Evolutionary conservation across 2,888 invertebrate genomes (phyloP), one percentile per base, ranked within the genome.

Genomic region (Arge pagana): DNA sequence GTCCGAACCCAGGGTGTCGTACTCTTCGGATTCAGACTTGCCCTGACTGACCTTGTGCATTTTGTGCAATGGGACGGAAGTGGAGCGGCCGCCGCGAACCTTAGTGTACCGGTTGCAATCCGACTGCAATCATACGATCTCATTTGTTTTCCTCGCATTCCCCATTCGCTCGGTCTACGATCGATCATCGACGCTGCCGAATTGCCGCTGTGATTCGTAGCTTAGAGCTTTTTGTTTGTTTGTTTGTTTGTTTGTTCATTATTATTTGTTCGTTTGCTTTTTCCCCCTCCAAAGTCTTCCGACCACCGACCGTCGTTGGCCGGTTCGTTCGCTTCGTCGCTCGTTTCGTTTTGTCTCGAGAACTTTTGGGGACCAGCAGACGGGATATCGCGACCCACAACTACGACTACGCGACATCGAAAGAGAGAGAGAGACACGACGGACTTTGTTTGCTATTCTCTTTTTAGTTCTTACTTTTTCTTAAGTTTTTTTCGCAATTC

Each of bases 1-100:
- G 79, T 88, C 88, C 77, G 87, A 87, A 71, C 87, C 88, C 72
- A 87, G 82, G 71, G 87, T 87, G 82, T 93, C 93, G 83, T 93
- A 92, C 83, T 92, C 93, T 85, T 93, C 92, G 81, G 92, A 92
- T 85, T 93, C 92, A 84, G 92, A 92, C 78, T 91, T 92, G 81
- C 93, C 92, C 86, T 91, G 86, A 87, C 91, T 92, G 87, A 91
- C 92, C 84, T 93, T 76, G 74, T 75, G 74, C 68, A 71, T 68
- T 75, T 76, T 76, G 71, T 75, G 74, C 71, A 76, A 71, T 64
- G 73, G 74, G 66, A 71, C 76, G 68, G 76, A 76, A 73, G 75
- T 72, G 68, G 76, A 72, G 72, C 76, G 74, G 70, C 74, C 70
- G 66, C 76, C 76, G 72, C 76, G 75, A 67, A 75, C 73, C 74